Evolutionary conservation across 2,797 vertebrate genomes (phyloP), one percentile per base, ranked within the genome.

Genomic region (Cossypha caffra): DNA sequence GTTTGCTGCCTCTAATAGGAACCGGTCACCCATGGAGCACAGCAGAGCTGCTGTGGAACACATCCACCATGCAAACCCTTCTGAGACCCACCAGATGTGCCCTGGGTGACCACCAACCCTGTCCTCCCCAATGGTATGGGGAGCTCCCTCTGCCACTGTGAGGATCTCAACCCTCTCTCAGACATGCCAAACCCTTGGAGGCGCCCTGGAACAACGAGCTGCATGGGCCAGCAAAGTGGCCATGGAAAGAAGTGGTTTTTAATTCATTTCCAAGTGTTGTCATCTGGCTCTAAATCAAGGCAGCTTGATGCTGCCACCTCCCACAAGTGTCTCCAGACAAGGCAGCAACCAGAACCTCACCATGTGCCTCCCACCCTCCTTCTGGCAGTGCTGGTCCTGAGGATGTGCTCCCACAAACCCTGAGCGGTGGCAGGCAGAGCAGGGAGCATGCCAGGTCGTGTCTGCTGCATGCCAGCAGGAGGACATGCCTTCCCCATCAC

Each of bases 1-100:
- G 95, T 96, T 97, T 96, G 95, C 91, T 96, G 95, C 95, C 93
- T 97, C 96, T 96, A 96, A 97, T 96, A 97, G 96, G 96, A 97
- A 93, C 93, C 1, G 88, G 73, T 97, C 93, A 95, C 94, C 95
- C 93, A 83, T 13, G 69, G 94, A 95, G 95, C 72, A 64, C 57
- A 91, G 90, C 75, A 55, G 95, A 81, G 61, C 76, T 88, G 72
- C 94, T 42, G 91, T 43, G 88, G 79, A 93, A 90, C 90, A 78
- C 68, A 93, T 88, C 54, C 76, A 88, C 95, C 82, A 54, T 19
- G 50, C 68, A 89, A 95, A 72, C 7, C 79, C 68, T 75, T 37
- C 54, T 4, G 37, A 77, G 50, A 74, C 74, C 75, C 89, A 5
- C 37, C 48, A 33, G 57, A 62, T 3, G 10, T 7, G 6, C 63